Evolutionary conservation across 2,797 vertebrate species (phyloP).

Genomic region (Esox lucius): DNA sequence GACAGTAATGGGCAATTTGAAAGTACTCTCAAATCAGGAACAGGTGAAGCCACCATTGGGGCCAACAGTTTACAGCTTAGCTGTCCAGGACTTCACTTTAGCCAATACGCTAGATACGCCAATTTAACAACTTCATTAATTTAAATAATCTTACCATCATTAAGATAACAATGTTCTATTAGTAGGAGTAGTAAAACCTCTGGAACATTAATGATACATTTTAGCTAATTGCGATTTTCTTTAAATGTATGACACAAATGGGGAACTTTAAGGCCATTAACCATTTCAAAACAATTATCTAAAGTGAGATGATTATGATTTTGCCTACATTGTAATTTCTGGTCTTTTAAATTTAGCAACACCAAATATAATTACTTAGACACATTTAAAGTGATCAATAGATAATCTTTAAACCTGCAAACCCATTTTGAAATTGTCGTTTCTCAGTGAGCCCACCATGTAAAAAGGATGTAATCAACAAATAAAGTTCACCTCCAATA

Average conservation of each 20-base stretch:
- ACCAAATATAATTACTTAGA: background rate
- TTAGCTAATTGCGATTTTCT: background rate
- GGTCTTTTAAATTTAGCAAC: background rate
- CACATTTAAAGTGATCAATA: background rate
- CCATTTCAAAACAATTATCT: background rate
- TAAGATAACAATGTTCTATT: background rate
- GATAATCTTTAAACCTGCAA: background rate
- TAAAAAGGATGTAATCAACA: too few species aligned
- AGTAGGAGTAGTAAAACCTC: background rate
- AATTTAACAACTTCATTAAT: too few species aligned
- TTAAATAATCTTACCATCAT: background rate
- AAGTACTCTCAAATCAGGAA: background rate
- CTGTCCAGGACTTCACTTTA: background rate
- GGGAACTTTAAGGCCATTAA: background rate
- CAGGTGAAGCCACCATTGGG: background rate
- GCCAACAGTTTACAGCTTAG: background rate
- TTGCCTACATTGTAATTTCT: background rate
- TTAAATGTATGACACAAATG: too few species aligned
- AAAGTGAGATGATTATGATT: background rate
- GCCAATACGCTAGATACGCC: background rate
- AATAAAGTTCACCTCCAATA: too few species aligned
- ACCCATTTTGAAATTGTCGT: too few species aligned
- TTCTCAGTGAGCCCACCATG: too few species aligned
- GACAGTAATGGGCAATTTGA: background rate
- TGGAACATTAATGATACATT: background rate